Evolutionary conservation across 1,140 invertebrate genomes (phyloP).

Genomic region (Batillaria attramentaria): DNA sequence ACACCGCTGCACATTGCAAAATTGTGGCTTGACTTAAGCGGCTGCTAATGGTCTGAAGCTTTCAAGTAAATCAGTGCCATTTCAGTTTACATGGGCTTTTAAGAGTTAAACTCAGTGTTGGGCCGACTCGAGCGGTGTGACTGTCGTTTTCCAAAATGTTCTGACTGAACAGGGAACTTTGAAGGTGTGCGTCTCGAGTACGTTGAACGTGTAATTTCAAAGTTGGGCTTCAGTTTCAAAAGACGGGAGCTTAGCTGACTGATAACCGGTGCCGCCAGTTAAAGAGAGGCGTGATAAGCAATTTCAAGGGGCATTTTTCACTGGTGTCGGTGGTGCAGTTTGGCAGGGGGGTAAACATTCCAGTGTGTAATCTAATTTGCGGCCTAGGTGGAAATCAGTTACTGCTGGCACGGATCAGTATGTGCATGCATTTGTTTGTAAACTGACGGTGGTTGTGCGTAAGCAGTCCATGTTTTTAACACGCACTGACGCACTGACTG

Average conservation of each 20-base stretch:
- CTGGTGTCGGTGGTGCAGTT: neutral
- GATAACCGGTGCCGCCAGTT: neutral
- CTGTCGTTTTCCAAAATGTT: neutral
- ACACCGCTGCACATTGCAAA: too few species aligned
- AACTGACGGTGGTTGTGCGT: neutral
- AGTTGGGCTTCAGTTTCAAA: neutral
- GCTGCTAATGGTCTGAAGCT: too few species aligned
- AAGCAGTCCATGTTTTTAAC: neutral
- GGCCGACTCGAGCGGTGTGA: too few species aligned
- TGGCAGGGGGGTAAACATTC: too few species aligned
- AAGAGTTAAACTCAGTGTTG: too few species aligned
- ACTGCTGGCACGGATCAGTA: neutral
- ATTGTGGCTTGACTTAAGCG: too few species aligned
- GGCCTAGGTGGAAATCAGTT: too few species aligned
- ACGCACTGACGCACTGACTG: too few species aligned
- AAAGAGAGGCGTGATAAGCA: neutral
- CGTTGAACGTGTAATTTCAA: neutral
- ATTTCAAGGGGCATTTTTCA: neutral
- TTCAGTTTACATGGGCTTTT: too few species aligned
- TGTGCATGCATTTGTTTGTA: neutral
- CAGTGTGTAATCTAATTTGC: too few species aligned
- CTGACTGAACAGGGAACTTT: neutral
- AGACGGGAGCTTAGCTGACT: neutral
- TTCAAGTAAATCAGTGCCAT: neutral
- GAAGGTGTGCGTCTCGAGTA: neutral